A percentile compares a stretch with the other conserved stretches of the same genome.
Conservation (phyloP, 1,140 invertebrate genomes). For the Hycleus cichorii region DNA sequence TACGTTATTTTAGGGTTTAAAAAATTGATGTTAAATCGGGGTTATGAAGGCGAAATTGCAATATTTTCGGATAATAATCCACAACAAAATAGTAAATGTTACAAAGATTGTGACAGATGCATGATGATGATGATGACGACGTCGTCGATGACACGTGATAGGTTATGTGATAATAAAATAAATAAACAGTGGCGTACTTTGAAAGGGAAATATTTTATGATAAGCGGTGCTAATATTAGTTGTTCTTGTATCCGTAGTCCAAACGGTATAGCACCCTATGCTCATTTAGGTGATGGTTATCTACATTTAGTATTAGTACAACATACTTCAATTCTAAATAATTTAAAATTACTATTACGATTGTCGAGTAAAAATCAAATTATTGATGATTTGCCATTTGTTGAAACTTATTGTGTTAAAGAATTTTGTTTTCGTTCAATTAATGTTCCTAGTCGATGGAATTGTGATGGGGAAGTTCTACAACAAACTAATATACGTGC, state of each 20-base stretch:
- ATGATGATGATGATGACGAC: background rate
- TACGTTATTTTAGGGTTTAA: conserved; percentile 54
- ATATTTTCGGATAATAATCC: conserved; percentile 42
- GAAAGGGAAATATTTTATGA: conserved; percentile 68
- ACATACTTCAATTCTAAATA: conserved; percentile 66
- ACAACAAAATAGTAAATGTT: conserved; percentile 25
- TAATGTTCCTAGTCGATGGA: conserved; percentile 61
- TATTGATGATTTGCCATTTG: conserved; percentile 64
- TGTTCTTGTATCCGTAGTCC: conserved; percentile 68
- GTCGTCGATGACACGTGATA: background rate
- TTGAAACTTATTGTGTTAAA: conserved; percentile 66
- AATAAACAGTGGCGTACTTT: conserved; percentile 51
- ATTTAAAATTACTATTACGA: conserved; percentile 60
- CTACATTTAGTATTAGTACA: conserved; percentile 70
- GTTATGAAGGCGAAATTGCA: conserved; percentile 65
- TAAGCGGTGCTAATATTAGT: conserved; percentile 72
- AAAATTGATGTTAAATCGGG: conserved; percentile 60
- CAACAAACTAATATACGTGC: conserved; percentile 60
- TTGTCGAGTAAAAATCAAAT: conserved; percentile 49
- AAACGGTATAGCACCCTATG: conserved; percentile 68
- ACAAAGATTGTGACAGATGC: conserved; percentile 32
- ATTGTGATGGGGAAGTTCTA: conserved; percentile 79
- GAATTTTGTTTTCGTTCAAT: conserved; percentile 64
- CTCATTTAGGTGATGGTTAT: conserved; percentile 77
- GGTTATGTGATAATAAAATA: conserved; percentile 17